Percentiles rank a stretch among this genome's conserved stretches.
phyloP scores from a whole-genome alignment of 2,113 vertebrate species.

The Columbina picui region DNA sequence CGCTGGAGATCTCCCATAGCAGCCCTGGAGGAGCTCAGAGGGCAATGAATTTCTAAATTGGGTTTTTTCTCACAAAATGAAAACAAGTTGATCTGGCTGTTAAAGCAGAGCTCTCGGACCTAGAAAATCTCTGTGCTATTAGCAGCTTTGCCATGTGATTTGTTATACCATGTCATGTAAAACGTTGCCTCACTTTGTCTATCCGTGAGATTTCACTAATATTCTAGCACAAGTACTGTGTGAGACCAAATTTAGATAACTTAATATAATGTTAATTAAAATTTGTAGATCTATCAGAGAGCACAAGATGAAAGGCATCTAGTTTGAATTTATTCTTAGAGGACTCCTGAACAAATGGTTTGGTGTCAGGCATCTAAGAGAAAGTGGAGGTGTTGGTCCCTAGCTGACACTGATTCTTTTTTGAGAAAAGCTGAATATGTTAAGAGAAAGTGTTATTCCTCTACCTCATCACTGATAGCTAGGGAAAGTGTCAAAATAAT shows the following conservation, averaged over 20 bases:
- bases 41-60: too few relatives aligned
- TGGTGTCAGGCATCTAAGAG: not conserved
- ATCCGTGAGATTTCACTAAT: not conserved
- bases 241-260: not conserved
- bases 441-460: not conserved
- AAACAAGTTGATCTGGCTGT: not conserved
- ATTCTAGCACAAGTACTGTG: accelerated
- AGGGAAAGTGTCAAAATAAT: not conserved
- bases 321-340: not conserved
- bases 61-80: accelerated
- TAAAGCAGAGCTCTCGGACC: not conserved
- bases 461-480: not conserved
- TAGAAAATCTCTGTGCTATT: not conserved
- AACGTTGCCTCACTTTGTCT: not conserved
- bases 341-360: not conserved
- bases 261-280: not conserved
- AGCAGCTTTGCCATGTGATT: too few relatives aligned
- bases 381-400: not conserved
- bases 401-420: not conserved
- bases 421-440: not conserved
- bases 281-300: not conserved
- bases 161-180: accelerated
- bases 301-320: not conserved
- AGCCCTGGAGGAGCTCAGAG: not conserved
- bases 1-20: not conserved